Evolutionary conservation across 2,888 invertebrate genomes (phyloP).

Genomic region (Drosophila aldrichi): DNA sequence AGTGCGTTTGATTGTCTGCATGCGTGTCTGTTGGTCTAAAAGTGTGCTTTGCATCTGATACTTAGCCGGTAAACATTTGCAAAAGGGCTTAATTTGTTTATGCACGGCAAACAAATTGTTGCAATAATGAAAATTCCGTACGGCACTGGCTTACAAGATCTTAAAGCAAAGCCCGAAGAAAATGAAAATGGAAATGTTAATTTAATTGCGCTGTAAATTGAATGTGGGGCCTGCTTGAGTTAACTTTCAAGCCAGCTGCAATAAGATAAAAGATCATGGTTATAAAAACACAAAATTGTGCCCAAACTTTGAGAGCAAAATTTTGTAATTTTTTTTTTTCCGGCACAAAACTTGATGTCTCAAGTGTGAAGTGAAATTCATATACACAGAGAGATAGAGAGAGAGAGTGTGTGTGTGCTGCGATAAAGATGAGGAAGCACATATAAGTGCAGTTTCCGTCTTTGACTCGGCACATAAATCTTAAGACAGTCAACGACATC

Average conservation of each 20-base stretch:
- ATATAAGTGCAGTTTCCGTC: constrained; percentile 76
- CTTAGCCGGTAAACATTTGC: constrained; percentile 60
- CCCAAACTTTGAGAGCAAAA: constrained; percentile 5
- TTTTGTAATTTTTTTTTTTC: constrained; percentile 17
- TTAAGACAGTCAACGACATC: constrained; percentile 79
- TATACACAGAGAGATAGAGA: constrained; percentile 1
- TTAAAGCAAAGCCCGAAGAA: constrained; percentile 16
- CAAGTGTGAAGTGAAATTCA: constrained; percentile 72
- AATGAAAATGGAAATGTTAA: constrained; percentile 30
- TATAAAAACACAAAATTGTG: constrained; percentile 65
- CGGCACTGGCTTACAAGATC: constrained; percentile 15
- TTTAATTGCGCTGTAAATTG: constrained; percentile 67
- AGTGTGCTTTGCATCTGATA: constrained; percentile 39
- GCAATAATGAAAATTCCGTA: constrained; percentile 62
- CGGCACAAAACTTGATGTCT: constrained; percentile 74
- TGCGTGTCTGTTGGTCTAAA: constrained; percentile 18
- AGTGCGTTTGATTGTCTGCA: constrained; percentile 43
- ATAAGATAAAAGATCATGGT: constrained; percentile 51
- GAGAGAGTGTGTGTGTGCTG: neutral
- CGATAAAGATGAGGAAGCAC: constrained; percentile 10
- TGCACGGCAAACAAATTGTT: constrained; percentile 49
- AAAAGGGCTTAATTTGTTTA: constrained; percentile 63
- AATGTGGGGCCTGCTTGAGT: constrained; percentile 52
- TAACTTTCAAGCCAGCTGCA: constrained; percentile 34
- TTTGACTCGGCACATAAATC: constrained; percentile 75